These are phyloP conservation scores for Chironomus tentans DNA, from an alignment of 2,888 invertebrate genomes.

Conservation along the genomic window DNA sequence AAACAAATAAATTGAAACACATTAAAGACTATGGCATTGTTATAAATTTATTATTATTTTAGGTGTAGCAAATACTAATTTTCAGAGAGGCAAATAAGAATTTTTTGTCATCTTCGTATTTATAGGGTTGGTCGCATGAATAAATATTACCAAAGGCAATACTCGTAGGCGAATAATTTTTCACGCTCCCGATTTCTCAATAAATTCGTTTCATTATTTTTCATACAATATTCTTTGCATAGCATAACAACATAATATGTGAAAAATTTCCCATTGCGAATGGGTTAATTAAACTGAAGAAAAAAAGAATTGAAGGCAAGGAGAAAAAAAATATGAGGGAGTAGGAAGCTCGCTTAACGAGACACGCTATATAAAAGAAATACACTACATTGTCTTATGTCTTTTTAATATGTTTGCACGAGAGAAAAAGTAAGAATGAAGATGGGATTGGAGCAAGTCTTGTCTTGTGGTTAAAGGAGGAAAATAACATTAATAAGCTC, in stretches of 20 bases:
- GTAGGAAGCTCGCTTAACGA: conserved; percentile 15
- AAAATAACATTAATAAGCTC: conserved; percentile 2
- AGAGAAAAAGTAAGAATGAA: neutral
- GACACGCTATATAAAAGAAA: neutral
- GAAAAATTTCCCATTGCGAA: conserved; percentile 10
- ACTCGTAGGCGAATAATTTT: conserved; percentile 13
- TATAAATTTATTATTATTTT: neutral
- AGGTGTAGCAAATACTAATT: neutral
- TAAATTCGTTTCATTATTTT: neutral
- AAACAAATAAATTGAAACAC: too few species aligned
- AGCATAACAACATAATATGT: neutral
- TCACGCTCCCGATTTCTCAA: conserved; percentile 15
- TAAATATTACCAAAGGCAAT: neutral
- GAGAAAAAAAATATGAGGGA: neutral
- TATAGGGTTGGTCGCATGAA: neutral
- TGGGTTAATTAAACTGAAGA: neutral
- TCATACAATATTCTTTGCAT: neutral
- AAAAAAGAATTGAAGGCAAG: neutral
- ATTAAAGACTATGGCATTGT: neutral
- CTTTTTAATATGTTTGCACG: neutral
- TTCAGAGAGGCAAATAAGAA: too few species aligned
- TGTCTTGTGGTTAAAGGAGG: neutral
- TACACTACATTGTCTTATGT: neutral
- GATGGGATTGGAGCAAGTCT: neutral
- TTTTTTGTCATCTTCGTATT: too few species aligned